Base-by-base conservation (phyloP, 2,888 invertebrate genomes). In the Sussaba pulchella region DNA sequence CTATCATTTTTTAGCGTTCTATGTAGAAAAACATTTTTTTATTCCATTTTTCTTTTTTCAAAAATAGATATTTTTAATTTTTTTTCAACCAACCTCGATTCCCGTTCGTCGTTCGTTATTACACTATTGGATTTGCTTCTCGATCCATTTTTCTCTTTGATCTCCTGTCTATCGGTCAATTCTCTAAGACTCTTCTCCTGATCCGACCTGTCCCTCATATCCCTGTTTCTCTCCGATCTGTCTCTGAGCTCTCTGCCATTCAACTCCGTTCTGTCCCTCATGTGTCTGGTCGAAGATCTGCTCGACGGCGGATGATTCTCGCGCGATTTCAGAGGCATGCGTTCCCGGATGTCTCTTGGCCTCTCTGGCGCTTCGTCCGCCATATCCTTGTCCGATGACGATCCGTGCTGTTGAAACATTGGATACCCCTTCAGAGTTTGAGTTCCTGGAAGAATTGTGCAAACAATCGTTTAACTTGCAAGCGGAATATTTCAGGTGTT, bases 401-500 rank as follows among this genome's bases (percentile, higher is more conserved):
- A 92, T 14, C 87, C 90, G 81, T 90, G 89, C 75, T 90, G 90
- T 82, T 91, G 91, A 81, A 92, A 92, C 91, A 91, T 92, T 57
- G 92, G 92, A 81, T 92, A 92, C 26, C 92, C 92, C 82, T 92
- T 92, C 43, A 92, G 83, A 9, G 92, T 92, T 87, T 92, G 92
- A 0, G 92, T 92, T 69, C 91, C 92, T 92, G 61, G 47, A 31
- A 31, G 6, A 83, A 66, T 71, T 24, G 6, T 3, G 0, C 19
- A n/a, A 63, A 14, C 19, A 43, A 12, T 26, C 45, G 26, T 41
- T 57, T 12, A 6, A 73, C 12, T 1, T 3, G 0, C 1, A 4
- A 19, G 45, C 17, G 19, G n/a, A n/a, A n/a, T n/a, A n/a, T n/a
- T n/a, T n/a, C n/a, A n/a, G n/a, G n/a, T 31, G 31, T 31, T 31